Evolutionary conservation across 2,888 invertebrate genomes (phyloP), one percentile per base, ranked within the genome.

Genomic region (Macrophya alboannulata): DNA sequence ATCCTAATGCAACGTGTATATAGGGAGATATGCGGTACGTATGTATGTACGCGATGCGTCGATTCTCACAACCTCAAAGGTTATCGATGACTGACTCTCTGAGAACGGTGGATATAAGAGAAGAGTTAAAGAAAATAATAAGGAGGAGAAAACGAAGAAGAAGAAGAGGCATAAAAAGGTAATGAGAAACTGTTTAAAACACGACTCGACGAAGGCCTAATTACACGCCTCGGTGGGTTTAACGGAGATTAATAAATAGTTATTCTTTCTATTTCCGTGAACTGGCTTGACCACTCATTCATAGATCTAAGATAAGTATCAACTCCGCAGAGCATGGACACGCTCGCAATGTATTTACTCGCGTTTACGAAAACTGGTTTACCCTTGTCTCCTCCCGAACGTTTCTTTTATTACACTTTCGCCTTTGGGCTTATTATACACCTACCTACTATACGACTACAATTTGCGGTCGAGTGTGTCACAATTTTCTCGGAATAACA

Each of bases 221-320:
- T 74, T 74, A 77, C 31, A 55, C 55, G 77, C 43, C 21, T 74
- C 43, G 45, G 9, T 74, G 45, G 4, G 45, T 43, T 74, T 21
- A 74, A 25, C 68, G 5, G 68, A 31, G 31, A 77, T 77, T 51
- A 37, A 77, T 77, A 31, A 77, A 77, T 55, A 74, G 72, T 31
- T 15, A 31, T 48, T 51, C 15, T 43, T 77, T 77, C 77, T 77
- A 77, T 77, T 77, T 77, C 77, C 55, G 77, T 77, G 55, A 77
- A 77, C 77, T 55, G 4, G 77, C 55, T 77, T 17, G 77, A 51
- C 77, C 55, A 55, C 77, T 55, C 77, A 77, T 55, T 77, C 77
- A 55, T 77, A 77, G 77, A 77, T 51, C 51, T 77, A 2, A 17
- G 77, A 77, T 55, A 12, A 77, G 17, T 48, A 76, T 76, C 17